Evolutionary conservation across 2,797 vertebrate genomes (phyloP), one percentile per base, ranked within the genome.

Genomic region (Pipistrellus pygmaeus): DNA sequence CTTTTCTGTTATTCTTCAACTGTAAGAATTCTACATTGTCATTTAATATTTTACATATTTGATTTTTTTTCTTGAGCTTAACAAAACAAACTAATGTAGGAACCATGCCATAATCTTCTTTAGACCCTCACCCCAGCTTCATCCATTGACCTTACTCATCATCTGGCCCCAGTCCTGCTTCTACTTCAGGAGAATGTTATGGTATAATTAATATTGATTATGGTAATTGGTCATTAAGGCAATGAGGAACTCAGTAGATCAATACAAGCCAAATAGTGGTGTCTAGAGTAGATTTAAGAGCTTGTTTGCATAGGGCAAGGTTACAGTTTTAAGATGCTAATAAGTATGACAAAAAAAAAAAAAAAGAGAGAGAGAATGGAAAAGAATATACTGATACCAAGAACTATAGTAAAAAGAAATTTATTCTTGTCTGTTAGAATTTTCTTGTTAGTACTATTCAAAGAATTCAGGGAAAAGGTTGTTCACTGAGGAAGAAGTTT

Each of bases 381-480:
- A 85, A 94, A 41, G 6, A 81, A 75, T 75, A 23, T 14, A 23
- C 35, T 73, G 2, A 48, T 10, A 23, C 2, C 2, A n/a, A 89
- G 81, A 93, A 57, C 27, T n/a, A 11, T 11, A 25, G 8, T 55
- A 72, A 77, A 77, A 73, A 90, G 30, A 78, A 60, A 20, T 66
- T 82, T 68, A 3, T 60, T 51, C 81, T 57, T 75, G 4, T 9
- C 12, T 5, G 3, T 35, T 80, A n/a, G 11, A 2, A 21, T 92
- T 96, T 94, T 85, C 35, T 64, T 73, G 21, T 83, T 87, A 20
- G 21, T 51, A 41, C 38, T 41, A 27, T 60, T 73, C 72, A 72
- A 89, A 23, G 21, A 96, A 77, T 93, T 88, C 25, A 85, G 44
- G 85, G 73, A 92, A 89, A 91, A 68, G 18, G 2, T 51, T 94